phyloP scores from a whole-genome alignment of 2,888 invertebrate genomes.

The Ophonus ardosiacus region DNA sequence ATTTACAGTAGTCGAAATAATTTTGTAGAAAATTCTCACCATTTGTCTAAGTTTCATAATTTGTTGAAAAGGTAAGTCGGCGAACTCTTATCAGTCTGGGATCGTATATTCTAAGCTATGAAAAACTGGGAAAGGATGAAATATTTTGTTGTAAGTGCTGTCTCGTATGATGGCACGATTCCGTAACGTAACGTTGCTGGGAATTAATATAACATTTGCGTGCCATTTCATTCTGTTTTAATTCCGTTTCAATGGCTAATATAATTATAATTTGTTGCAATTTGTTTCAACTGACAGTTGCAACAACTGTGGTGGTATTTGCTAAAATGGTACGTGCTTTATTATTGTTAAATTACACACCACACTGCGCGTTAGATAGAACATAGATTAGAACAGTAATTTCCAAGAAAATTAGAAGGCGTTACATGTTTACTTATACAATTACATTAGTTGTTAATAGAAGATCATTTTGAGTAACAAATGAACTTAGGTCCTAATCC shows the following conservation, averaged over 20 bases:
- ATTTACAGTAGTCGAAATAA: too few relatives aligned
- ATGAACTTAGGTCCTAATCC: too few relatives aligned
- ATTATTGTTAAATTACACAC: conserved; percentile 9
- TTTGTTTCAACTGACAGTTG: conserved; percentile 44
- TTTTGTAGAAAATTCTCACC: too few relatives aligned
- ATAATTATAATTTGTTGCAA: conserved; percentile 49
- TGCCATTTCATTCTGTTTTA: conserved; percentile 38
- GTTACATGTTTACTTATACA: background rate
- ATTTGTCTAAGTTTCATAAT: too few relatives aligned
- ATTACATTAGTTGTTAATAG: too few relatives aligned
- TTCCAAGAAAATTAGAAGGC: conserved; percentile 13
- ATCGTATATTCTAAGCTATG: background rate
- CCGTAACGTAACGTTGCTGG: background rate
- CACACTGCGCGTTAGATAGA: too few relatives aligned
- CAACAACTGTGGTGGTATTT: conserved; percentile 6
- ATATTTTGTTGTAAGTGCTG: background rate
- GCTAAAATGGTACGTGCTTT: conserved; percentile 3
- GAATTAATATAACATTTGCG: conserved; percentile 52
- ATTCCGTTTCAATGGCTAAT: conserved; percentile 40
- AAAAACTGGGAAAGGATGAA: background rate
- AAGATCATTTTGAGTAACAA: too few relatives aligned
- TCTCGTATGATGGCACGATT: background rate
- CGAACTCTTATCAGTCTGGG: too few relatives aligned
- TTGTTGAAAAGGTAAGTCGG: too few relatives aligned
- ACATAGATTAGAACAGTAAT: background rate